Evolutionary conservation across 2,888 invertebrate genomes (phyloP).

Genomic region (Archips crataeganus): DNA sequence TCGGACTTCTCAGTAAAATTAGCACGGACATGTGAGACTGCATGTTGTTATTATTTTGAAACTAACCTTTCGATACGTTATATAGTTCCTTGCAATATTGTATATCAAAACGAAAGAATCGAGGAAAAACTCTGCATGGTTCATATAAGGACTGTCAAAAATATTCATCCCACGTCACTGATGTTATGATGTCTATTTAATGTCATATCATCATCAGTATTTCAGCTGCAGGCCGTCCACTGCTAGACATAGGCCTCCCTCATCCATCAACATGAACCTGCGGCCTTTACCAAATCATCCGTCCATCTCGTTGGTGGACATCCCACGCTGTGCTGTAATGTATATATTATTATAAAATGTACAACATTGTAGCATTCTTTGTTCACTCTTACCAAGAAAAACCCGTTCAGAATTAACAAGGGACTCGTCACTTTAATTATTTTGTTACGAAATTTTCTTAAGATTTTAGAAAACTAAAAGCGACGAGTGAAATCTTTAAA

Average conservation of each 20-base stretch:
- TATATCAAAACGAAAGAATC: background rate
- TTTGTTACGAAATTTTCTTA: background rate
- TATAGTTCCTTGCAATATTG: background rate
- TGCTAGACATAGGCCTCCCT: too few relatives aligned
- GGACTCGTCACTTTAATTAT: background rate
- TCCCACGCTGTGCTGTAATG: too few relatives aligned
- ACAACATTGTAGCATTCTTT: background rate
- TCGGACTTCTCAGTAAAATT: slow-evolving; percentile 1
- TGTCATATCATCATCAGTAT: too few relatives aligned
- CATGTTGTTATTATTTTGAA: background rate
- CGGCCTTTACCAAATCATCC: too few relatives aligned
- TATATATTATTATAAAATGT: background rate
- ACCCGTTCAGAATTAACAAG: background rate
- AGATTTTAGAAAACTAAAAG: slow-evolving; percentile 1
- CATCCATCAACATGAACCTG: too few relatives aligned
- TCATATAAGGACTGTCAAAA: too few relatives aligned
- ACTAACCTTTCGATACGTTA: background rate
- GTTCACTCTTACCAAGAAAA: background rate
- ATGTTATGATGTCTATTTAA: too few relatives aligned
- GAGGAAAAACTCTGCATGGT: too few relatives aligned
- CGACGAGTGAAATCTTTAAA: background rate
- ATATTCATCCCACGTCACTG: too few relatives aligned
- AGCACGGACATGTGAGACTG: background rate
- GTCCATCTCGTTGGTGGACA: too few relatives aligned
- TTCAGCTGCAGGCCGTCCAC: too few relatives aligned